phyloP scores from a whole-genome alignment of 2,113 vertebrate genomes.

The Brienomyrus longianalis region DNA sequence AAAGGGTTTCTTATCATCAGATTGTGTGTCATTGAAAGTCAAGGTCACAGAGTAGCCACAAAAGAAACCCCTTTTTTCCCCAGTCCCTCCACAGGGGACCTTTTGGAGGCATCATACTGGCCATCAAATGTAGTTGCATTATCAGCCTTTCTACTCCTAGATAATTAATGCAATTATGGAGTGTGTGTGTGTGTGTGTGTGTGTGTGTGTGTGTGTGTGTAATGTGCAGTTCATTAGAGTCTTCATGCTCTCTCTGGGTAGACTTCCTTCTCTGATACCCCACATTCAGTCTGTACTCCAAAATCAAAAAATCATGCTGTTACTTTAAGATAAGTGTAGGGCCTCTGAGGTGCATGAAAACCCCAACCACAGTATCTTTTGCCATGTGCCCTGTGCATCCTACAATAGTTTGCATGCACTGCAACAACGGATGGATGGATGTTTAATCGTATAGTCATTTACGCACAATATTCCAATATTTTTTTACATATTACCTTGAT shows the following conservation, averaged over 20 bases:
- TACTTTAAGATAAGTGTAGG: not conserved
- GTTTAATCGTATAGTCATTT: not conserved
- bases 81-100: not conserved
- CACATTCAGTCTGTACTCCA: not conserved
- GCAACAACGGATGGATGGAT: not conserved
- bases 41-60: slow-evolving; percentile 2
- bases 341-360: not conserved
- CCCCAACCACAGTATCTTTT: not conserved
- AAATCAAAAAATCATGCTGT: not conserved
- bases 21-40: not conserved
- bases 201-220: not conserved
- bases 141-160: not conserved
- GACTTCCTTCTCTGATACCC: not conserved
- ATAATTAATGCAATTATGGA: not conserved
- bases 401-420: not conserved
- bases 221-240: not conserved
- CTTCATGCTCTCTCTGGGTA: not conserved
- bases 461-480: not conserved
- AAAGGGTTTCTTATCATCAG: slow-evolving; percentile 17
- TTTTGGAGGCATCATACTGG: not conserved
- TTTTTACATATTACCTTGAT: not conserved
- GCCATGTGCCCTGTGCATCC: not conserved
- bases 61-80: not conserved
- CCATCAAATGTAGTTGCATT: not conserved
- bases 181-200: no score